A percentile compares a stretch with the other conserved stretches of the same genome.
These are phyloP conservation scores for Phyto melanocephala DNA, from an alignment of 2,888 invertebrate species.

Conservation along the genomic window DNA sequence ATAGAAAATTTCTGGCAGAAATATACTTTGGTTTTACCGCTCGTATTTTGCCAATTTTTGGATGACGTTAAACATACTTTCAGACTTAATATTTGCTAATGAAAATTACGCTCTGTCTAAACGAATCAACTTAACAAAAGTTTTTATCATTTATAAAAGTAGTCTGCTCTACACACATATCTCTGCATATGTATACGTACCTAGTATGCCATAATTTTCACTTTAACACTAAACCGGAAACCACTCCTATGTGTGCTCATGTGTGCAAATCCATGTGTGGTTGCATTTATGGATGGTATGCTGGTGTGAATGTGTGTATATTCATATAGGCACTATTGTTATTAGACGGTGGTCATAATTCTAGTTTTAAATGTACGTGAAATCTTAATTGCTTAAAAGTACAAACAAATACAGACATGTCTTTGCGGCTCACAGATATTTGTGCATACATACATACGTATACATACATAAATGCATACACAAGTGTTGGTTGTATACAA, in stretches of 20 bases:
- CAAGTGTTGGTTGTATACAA: background rate
- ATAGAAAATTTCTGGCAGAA: too few relatives aligned
- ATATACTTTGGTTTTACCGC: too few relatives aligned
- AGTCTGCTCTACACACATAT: background rate
- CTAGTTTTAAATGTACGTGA: background rate
- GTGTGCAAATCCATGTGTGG: background rate
- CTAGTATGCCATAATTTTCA: slow-evolving; percentile 9
- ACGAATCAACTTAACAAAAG: slow-evolving; percentile 23
- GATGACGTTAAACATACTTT: background rate
- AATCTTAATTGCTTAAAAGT: slow-evolving; percentile 3
- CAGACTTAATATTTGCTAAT: background rate
- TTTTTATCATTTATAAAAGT: background rate
- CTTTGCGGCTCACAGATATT: background rate
- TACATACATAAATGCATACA: background rate
- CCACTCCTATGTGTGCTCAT: background rate
- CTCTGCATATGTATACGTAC: background rate
- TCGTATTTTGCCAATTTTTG: too few relatives aligned
- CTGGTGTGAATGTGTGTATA: background rate
- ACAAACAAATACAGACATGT: background rate
- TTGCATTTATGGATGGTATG: too few relatives aligned
- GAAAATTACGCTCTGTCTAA: background rate
- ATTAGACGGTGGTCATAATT: background rate
- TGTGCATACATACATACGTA: background rate
- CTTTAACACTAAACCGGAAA: background rate
- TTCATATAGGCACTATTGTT: background rate